Percentiles rank a stretch among this genome's conserved stretches.
Evolutionary conservation across 2,888 invertebrate species (phyloP).

Genomic region (Anaspis maculata): DNA sequence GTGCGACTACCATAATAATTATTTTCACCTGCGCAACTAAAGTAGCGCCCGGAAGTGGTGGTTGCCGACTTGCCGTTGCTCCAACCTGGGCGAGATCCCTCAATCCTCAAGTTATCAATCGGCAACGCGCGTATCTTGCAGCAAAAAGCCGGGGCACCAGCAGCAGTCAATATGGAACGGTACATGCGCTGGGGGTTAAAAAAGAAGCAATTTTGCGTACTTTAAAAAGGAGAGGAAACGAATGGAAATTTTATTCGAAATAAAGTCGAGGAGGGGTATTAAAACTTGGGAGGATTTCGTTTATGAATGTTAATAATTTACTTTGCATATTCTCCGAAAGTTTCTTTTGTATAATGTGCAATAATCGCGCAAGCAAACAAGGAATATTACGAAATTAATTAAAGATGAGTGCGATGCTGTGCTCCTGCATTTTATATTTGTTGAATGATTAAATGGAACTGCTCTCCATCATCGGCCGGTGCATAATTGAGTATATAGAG

Average conservation of each 20-base stretch:
- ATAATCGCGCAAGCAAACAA: slow-evolving; percentile 35
- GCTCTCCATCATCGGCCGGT: slow-evolving; percentile 24
- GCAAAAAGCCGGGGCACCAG: slow-evolving; percentile 20
- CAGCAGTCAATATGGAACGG: slow-evolving; percentile 34
- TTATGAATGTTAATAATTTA: slow-evolving; percentile 45
- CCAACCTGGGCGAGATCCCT: too few relatives aligned
- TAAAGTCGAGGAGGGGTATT: slow-evolving; percentile 35
- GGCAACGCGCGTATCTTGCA: slow-evolving; percentile 11
- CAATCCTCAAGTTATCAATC: too few relatives aligned
- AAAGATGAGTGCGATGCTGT: slow-evolving; percentile 21
- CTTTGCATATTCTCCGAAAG: slow-evolving; percentile 38
- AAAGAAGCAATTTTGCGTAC: slow-evolving; percentile 36
- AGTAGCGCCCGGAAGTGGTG: too few relatives aligned
- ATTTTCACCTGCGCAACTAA: too few relatives aligned
- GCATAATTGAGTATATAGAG: slow-evolving; percentile 25
- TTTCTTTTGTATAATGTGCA: slow-evolving; percentile 36
- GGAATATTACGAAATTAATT: slow-evolving; percentile 35
- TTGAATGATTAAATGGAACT: slow-evolving; percentile 28
- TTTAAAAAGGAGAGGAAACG: slow-evolving; percentile 36
- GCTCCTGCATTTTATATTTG: slow-evolving; percentile 24
- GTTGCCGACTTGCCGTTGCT: too few relatives aligned
- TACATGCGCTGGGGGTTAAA: slow-evolving; percentile 34
- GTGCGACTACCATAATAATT: too few relatives aligned
- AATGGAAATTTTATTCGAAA: slow-evolving; percentile 43
- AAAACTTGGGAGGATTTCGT: slow-evolving; percentile 39